Percentiles rank a stretch among this genome's conserved stretches.
Conservation (phyloP, 2,113 vertebrate genomes). For the Muntiacus muntjak region DNA sequence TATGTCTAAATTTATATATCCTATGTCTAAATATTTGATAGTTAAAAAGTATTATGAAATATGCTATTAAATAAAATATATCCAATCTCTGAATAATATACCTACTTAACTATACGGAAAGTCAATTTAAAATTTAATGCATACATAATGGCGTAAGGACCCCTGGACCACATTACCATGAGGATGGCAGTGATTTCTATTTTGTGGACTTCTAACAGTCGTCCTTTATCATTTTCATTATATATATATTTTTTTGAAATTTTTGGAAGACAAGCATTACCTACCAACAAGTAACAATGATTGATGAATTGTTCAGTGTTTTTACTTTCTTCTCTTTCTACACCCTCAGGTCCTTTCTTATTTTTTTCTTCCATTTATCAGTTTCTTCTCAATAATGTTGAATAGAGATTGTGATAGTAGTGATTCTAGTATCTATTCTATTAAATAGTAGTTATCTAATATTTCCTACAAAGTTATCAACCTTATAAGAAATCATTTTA, state of each 20-base stretch:
- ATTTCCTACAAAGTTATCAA: neutral
- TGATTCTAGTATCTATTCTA: neutral
- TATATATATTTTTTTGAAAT: neutral
- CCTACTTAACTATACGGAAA: neutral
- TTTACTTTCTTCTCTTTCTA: neutral
- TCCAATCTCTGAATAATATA: neutral
- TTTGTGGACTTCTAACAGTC: neutral
- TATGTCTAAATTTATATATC: neutral
- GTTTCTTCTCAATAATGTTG: neutral
- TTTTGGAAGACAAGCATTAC: neutral
- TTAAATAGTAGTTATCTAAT: neutral
- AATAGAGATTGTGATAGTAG: neutral
- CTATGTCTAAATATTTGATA: neutral
- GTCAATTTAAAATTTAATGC: neutral
- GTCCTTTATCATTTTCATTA: neutral
- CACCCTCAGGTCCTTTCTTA: neutral
- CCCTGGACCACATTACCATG: rapidly evolving
- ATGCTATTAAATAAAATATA: neutral
- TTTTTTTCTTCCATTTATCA: neutral
- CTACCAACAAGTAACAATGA: neutral
- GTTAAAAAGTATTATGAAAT: neutral
- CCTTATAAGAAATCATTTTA: neutral
- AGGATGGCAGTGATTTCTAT: neutral
- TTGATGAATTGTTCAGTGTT: neutral
- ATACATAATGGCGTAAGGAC: rapidly evolving